A percentile compares a stretch with the other conserved stretches of the same genome.
phyloP scores from a whole-genome alignment of 2,113 vertebrate genomes.

The Tichodroma muraria region DNA sequence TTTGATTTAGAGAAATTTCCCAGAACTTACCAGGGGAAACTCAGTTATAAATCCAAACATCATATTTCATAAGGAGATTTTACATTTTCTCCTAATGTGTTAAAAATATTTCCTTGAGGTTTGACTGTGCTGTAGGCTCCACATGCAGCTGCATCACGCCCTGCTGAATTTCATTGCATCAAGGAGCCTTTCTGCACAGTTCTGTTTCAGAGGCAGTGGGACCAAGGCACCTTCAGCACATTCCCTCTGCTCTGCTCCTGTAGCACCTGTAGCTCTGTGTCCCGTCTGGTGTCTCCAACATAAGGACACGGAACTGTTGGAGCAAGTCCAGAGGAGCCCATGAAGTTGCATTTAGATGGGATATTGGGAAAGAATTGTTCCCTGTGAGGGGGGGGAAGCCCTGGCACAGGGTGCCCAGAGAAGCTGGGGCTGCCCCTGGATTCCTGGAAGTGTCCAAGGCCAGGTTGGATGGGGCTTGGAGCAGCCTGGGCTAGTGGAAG shows the following conservation, averaged over 20 bases:
- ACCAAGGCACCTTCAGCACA: not conserved
- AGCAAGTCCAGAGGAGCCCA: not conserved
- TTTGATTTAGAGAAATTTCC: slow-evolving; percentile 24
- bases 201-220: not conserved
- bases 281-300: not conserved
- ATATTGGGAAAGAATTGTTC: rapidly evolving
- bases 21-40: not conserved
- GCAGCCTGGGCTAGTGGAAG: rapidly evolving
- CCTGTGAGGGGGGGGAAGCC: not conserved
- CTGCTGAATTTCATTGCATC: not conserved
- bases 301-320: not conserved
- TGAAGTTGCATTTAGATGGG: rapidly evolving
- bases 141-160: not conserved
- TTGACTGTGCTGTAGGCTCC: not conserved
- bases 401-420: not conserved
- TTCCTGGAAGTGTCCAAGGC: not conserved
- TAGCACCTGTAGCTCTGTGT: not conserved
- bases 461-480: rapidly evolving
- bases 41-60: not conserved
- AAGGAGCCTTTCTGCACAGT: not conserved
- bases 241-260: not conserved
- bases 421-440: not conserved
- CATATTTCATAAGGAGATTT: not conserved
- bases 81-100: not conserved
- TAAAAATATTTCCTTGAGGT: not conserved